Evolutionary conservation across 2,888 invertebrate genomes (phyloP).

Genomic region (Pristionchus exspectatus): DNA sequence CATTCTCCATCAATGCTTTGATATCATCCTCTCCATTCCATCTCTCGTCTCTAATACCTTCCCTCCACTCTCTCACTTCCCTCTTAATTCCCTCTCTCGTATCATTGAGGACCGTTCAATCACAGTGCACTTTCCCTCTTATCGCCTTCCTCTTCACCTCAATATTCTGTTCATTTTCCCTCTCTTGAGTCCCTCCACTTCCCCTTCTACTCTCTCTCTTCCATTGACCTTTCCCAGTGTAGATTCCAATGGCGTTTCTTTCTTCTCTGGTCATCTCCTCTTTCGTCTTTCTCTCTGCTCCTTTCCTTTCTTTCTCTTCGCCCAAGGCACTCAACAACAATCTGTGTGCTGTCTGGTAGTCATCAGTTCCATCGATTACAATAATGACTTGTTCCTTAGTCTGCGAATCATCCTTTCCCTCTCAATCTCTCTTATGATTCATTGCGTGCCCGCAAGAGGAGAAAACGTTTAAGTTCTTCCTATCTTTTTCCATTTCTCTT

Average conservation of each 20-base stretch:
- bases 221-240: slow-evolving; percentile 16
- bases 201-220: background rate
- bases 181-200: background rate
- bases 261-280: slow-evolving; percentile 37
- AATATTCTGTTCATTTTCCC: background rate
- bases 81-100: slow-evolving; percentile 42
- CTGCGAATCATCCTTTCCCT: background rate
- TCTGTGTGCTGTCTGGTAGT: background rate
- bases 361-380: slow-evolving; percentile 24
- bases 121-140: slow-evolving; percentile 27
- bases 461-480: slow-evolving; percentile 11
- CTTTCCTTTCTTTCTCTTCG: slow-evolving; percentile 6
- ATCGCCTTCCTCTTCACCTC: slow-evolving; percentile 11
- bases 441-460: background rate
- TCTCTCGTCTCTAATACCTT: slow-evolving; percentile 38
- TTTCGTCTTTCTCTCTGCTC: slow-evolving; percentile 4
- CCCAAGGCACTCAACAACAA: slow-evolving; percentile 37
- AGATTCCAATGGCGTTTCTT: slow-evolving; percentile 31
- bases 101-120: slow-evolving; percentile 16
- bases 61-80: slow-evolving; percentile 22
- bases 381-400: slow-evolving; percentile 5
- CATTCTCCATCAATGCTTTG: slow-evolving; percentile 46
- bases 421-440: background rate
- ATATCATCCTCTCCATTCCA: slow-evolving; percentile 45
- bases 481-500: background rate